Conservation (phyloP, 1,140 invertebrate genomes). For the Vollenhovia emeryi region DNA sequence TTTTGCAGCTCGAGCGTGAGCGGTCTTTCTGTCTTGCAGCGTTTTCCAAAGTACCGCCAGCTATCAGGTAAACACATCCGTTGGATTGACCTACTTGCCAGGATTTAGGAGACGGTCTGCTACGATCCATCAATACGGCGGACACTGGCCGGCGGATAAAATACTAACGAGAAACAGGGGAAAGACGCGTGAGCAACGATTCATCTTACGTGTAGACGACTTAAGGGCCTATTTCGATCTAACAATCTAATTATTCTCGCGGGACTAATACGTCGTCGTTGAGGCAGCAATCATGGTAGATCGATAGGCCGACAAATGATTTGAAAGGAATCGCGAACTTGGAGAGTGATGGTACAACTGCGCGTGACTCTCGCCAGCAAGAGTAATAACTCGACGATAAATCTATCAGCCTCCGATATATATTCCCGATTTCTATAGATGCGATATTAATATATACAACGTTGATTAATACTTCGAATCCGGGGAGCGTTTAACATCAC, state of each 20-base stretch:
- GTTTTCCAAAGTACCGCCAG: conserved; percentile 9
- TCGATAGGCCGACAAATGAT: neutral
- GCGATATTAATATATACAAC: conserved; percentile 11
- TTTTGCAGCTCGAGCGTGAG: conserved; percentile 30
- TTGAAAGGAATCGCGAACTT: neutral
- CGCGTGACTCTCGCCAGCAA: neutral
- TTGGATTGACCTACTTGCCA: conserved; percentile 3
- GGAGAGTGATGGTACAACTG: neutral
- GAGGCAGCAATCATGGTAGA: neutral
- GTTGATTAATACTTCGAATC: conserved; percentile 52
- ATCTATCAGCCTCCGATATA: neutral
- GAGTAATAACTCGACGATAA: neutral
- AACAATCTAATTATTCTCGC: conserved; percentile 3
- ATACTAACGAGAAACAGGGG: conserved; percentile 27
- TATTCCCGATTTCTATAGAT: conserved; percentile 7
- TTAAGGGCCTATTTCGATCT: neutral
- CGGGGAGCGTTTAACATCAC: conserved; percentile 35
- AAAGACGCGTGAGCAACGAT: neutral
- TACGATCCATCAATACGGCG: conserved; percentile 29
- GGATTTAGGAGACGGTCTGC: neutral
- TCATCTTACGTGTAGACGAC: conserved; percentile 9
- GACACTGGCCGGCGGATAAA: neutral
- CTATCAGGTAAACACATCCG: conserved; percentile 43
- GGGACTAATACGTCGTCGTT: neutral
- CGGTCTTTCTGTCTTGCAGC: conserved; percentile 32